Evolutionary conservation across 2,888 invertebrate genomes (phyloP).

Genomic region (Conistra vaccinii): DNA sequence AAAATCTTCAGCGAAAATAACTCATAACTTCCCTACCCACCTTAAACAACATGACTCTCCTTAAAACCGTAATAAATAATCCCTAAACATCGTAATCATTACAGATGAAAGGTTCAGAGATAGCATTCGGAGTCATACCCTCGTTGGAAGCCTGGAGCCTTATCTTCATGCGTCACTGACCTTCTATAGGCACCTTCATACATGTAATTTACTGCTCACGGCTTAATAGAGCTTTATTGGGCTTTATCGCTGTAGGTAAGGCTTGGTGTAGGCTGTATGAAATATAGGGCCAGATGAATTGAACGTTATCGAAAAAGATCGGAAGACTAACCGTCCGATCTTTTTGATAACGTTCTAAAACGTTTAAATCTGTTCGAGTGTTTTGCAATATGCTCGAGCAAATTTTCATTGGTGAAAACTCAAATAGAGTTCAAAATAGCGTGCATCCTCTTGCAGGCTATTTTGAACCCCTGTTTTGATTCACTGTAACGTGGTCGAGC

Average conservation of each 20-base stretch:
- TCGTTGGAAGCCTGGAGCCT: slow-evolving; percentile 12
- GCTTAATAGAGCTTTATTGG: slow-evolving; percentile 32
- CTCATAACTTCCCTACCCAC: neutral
- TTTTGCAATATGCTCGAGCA: neutral
- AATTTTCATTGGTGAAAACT: neutral
- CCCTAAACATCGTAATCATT: slow-evolving; percentile 8
- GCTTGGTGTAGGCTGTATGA: slow-evolving; percentile 4
- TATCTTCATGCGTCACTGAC: slow-evolving; percentile 56
- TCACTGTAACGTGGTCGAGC: too few species aligned
- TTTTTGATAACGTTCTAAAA: too few species aligned
- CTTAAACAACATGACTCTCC: neutral
- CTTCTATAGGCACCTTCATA: slow-evolving; percentile 17
- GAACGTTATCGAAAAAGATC: neutral
- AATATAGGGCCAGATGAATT: neutral
- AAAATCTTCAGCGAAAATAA: too few species aligned
- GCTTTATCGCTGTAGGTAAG: slow-evolving; percentile 7
- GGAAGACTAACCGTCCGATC: too few species aligned
- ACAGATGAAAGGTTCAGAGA: slow-evolving; percentile 39
- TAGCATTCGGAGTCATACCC: slow-evolving; percentile 31
- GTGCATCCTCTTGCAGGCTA: too few species aligned
- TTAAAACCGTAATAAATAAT: neutral
- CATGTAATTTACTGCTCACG: slow-evolving; percentile 42
- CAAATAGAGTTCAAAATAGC: neutral
- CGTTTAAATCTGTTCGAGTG: too few species aligned
- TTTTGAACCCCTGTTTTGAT: too few species aligned